A percentile compares a stretch with the other conserved stretches of the same genome.
Evolutionary conservation across 2,888 invertebrate species (phyloP).

Genomic region (Epinotia nisella): DNA sequence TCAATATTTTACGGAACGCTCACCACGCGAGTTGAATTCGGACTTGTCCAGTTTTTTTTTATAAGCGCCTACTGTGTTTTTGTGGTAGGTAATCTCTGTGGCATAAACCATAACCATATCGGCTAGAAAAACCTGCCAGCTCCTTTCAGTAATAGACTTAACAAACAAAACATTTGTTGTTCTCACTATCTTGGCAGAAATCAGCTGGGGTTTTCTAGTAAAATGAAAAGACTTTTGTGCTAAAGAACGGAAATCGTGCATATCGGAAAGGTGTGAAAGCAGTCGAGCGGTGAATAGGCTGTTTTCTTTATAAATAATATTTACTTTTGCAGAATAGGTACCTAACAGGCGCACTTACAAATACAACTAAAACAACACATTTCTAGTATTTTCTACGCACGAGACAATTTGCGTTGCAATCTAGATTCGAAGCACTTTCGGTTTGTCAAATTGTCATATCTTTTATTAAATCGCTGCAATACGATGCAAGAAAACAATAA

Average conservation of each 20-base stretch:
- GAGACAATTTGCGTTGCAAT: constrained; percentile 1
- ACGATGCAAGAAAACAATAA: constrained; percentile 12
- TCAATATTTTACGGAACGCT: too few species aligned
- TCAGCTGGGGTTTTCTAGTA: constrained; percentile 13
- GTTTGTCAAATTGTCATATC: constrained; percentile 15
- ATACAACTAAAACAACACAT: neutral
- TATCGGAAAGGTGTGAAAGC: constrained; percentile 26
- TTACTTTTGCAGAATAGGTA: neutral
- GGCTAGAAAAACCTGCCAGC: too few species aligned
- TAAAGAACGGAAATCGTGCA: constrained; percentile 23
- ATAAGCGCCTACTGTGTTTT: too few species aligned
- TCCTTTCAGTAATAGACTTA: neutral
- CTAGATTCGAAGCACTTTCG: constrained; percentile 11
- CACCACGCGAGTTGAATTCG: too few species aligned
- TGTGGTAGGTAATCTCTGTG: too few species aligned
- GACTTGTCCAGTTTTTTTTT: too few species aligned
- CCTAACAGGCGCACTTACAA: neutral
- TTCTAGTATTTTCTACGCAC: neutral
- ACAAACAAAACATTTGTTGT: constrained; percentile 14
- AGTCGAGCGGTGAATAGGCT: constrained; percentile 6
- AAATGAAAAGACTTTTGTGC: constrained; percentile 34
- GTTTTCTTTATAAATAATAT: constrained; percentile 1
- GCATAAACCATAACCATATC: too few species aligned
- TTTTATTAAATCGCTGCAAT: constrained; percentile 23
- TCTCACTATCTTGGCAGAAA: constrained; percentile 18